Conservation (phyloP, 2,888 invertebrate genomes). For the Unio pictorum region DNA sequence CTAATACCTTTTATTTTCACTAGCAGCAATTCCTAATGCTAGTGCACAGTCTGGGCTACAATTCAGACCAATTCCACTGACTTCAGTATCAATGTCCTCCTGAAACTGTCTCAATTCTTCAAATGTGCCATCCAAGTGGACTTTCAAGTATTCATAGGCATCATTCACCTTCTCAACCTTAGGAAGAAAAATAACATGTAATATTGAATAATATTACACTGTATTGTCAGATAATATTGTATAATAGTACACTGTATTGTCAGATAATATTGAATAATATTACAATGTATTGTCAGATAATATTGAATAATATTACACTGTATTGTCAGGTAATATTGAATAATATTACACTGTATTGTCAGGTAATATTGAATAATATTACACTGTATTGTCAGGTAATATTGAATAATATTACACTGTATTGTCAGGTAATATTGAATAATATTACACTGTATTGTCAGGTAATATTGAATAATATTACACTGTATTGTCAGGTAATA, state of each 20-base stretch:
- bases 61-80: constrained; percentile 55
- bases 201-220: not conserved
- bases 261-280: not conserved
- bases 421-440: not conserved
- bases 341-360: not conserved
- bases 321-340: too few species aligned
- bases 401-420: not conserved
- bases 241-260: too few species aligned
- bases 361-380: too few species aligned
- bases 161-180: constrained; percentile 49
- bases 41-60: constrained; percentile 55
- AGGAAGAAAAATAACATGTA: too few species aligned
- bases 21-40: constrained; percentile 59
- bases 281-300: not conserved
- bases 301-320: too few species aligned
- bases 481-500: not conserved
- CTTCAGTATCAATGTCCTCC: constrained; percentile 51
- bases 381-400: too few species aligned
- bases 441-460: too few species aligned
- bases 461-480: not conserved
- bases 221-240: not conserved
- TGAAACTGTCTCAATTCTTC: constrained; percentile 51
- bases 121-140: constrained; percentile 62
- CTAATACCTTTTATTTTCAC: constrained; percentile 45
- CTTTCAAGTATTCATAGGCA: constrained; percentile 66